Evolutionary conservation across 53 echinoderm and acorn worm genomes (phyloP), one percentile per base, ranked within the genome.

Genomic region (Echinometra lucunter): DNA sequence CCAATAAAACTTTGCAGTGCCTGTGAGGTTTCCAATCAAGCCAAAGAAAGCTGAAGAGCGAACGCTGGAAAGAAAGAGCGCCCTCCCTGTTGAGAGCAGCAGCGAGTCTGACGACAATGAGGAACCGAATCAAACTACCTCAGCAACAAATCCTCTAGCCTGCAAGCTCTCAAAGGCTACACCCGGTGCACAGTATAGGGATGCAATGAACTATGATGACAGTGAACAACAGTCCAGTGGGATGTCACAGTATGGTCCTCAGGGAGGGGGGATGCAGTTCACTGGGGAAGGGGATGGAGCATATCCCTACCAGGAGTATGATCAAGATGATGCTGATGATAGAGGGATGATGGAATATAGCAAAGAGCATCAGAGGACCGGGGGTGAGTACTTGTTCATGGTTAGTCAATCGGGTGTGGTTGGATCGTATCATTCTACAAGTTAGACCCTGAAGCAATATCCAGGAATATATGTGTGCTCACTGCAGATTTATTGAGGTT

Each of bases 21-120:
- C 99, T 91, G 98, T 99, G 88, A 96, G 97, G 85, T 99, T 99
- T 80, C 98, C 99, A 89, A 99, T 99, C 89, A 99, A 99, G 95
- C 85, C 96, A 66, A 98, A 98, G 94, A 58, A 92, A 58, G 95
- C 96, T 34, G 98, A 99, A 81, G 96, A 97, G 75, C 93, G 95
- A 49, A 95, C 95, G 23, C 95, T 97, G 37, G 97, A 97, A 38
- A 92, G 95, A 42, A 95, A 95, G 66, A 99, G 98, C 60, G 98
- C 99, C 91, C 96, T 99, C 45, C 99, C 99, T 0, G 72, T 96
- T 7, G 98, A 99, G 91, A 92, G 92, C 78, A 92, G 92, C 92
- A 92, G 97, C 49, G 96, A 96, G 75, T 96, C 96, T 6, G 99
- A 99, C 8, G 57, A 78, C 80, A 7, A 32, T 55, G 57, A 78